Evolutionary conservation across 2,797 vertebrate genomes (phyloP), one percentile per base, ranked within the genome.

Genomic region (Rhinophrynus dorsalis): DNA sequence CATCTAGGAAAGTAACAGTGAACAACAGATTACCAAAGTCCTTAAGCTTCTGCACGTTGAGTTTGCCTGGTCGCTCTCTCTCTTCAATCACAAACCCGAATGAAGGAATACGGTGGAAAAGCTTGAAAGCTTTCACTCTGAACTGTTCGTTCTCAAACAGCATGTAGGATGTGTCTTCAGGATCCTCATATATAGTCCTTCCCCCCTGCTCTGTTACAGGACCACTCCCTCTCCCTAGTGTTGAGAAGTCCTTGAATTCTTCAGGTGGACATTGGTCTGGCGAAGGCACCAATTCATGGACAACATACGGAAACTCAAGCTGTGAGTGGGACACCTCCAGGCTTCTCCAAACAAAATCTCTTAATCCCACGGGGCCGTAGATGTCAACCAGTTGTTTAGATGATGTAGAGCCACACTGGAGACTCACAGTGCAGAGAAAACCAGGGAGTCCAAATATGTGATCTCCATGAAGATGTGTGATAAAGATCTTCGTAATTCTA

Each of bases 401-500:
- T 2, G 68, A 17, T 0, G 79, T 79, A 0, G 89, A 60, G 80
- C 69, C 85, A 0, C 81, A 88, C 78, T 94, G 94, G 8, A 98
- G 89, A 72, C 94, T 96, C 24, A 98, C 81, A 0, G 95, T 98
- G 78, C 96, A 97, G 21, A 98, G 88, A 8, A 98, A 88, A 42
- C 96, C 96, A 0, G 96, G 95, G 1, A 98, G 90, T 1, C 96
- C 95, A 29, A 97, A 98, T 2, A 98, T 45, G 80, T 98, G 96
- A 69, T 98, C 96, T 0, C 96, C 95, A 2, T 98, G 96, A 10
- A 98, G 83, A 60, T 98, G 96, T 1, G 94, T 95, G 56, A 98
- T 95, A 82, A 98, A 98, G 55, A 98, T 90, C 84, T 97, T 98
- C 71, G 91, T 91, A 55, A 98, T 95, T 68, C 85, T 90, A 58